Evolutionary conservation across 2,797 vertebrate species (phyloP).

Genomic region (Spea hammondii): DNA sequence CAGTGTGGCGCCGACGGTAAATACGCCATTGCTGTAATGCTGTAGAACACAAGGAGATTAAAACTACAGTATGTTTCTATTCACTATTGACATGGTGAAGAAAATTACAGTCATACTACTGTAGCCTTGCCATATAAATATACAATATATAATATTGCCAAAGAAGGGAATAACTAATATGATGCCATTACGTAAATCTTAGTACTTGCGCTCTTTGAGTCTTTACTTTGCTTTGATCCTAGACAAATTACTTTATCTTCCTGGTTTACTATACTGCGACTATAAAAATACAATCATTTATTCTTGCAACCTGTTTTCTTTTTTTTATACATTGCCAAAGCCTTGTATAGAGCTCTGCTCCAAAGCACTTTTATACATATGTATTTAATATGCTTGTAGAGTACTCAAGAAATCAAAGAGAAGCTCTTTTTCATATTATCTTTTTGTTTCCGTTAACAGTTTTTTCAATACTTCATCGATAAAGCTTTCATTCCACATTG

Average conservation of each 20-base stretch:
- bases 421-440: not conserved
- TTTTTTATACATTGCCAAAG: not conserved
- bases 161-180: too few relatives aligned
- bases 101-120: too few relatives aligned
- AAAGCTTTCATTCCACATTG: not conserved
- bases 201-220: not conserved
- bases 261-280: not conserved
- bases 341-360: not conserved
- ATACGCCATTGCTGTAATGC: too few relatives aligned
- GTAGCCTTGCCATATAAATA: too few relatives aligned
- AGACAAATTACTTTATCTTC: slow-evolving; percentile 20
- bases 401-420: not conserved
- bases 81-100: too few relatives aligned
- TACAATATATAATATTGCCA: too few relatives aligned
- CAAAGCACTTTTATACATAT: not conserved
- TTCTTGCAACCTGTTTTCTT: not conserved
- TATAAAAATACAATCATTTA: not conserved
- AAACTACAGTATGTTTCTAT: too few relatives aligned
- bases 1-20: too few relatives aligned
- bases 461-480: not conserved
- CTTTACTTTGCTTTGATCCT: not conserved
- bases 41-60: too few relatives aligned
- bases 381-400: slow-evolving; percentile 2
- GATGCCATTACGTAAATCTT: not conserved
- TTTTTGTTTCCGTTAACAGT: not conserved